Percentiles rank a stretch among this genome's conserved stretches.
phyloP scores from a whole-genome alignment of 1,140 invertebrate species.

The Scaptodrosophila lebanonensis region DNA sequence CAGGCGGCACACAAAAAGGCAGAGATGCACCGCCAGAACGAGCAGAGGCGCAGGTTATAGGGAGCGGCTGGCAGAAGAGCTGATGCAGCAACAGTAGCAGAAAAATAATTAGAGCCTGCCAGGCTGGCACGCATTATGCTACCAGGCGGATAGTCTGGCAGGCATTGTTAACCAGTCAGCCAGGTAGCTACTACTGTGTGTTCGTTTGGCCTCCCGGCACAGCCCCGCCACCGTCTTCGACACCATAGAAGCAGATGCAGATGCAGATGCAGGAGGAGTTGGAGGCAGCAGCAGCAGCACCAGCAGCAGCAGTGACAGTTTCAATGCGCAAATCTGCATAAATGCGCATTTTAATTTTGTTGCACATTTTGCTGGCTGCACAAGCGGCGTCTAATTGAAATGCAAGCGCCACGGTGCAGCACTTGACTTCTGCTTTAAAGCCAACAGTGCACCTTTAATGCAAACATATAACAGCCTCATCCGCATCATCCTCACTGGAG shows the following conservation, averaged over 20 bases:
- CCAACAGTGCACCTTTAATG: constrained; percentile 46
- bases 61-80: constrained; percentile 27
- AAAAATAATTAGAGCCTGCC: constrained; percentile 74
- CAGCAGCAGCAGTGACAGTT: constrained; percentile 61
- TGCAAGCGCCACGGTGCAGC: constrained; percentile 40
- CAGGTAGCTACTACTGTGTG: too few relatives aligned
- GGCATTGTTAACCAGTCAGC: constrained; percentile 36
- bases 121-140: constrained; percentile 56
- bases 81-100: constrained; percentile 47
- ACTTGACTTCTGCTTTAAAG: constrained; percentile 59
- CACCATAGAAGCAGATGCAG: too few relatives aligned
- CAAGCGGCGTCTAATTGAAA: constrained; percentile 68
- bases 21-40: constrained; percentile 25
- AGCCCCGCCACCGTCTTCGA: too few relatives aligned
- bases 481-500: too few relatives aligned
- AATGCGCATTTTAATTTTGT: constrained; percentile 76
- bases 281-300: background rate
- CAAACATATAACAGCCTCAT: too few relatives aligned
- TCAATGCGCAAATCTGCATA: constrained; percentile 75
- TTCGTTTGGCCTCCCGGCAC: too few relatives aligned
- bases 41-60: background rate
- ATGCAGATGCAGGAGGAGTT: background rate
- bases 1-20: constrained; percentile 54
- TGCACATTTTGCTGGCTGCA: constrained; percentile 69
- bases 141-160: too few relatives aligned